Evolutionary conservation across 2,113 vertebrate species (phyloP), one percentile per base, ranked within the genome.

Genomic region (Tympanuchus pallidicinctus): DNA sequence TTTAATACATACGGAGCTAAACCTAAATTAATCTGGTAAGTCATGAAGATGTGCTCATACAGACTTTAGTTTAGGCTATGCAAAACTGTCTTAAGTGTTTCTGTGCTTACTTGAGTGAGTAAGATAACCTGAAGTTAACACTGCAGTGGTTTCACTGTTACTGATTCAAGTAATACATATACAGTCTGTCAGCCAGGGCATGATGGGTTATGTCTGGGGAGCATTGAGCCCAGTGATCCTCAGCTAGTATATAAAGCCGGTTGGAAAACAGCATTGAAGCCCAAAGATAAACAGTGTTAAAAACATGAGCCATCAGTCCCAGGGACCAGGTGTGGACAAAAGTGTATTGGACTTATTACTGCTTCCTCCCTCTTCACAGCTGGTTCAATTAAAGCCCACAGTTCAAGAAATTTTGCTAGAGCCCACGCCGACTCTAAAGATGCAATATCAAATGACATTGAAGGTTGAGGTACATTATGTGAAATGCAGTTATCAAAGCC

Each of bases 61-160:
- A 80, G 66, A 60, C 5, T 89, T 89, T 28, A 82, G 36, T 5
- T 89, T 79, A 73, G 59, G 22, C 17, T n/a, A 19, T 43, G 20
- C 22, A 79, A 72, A 87, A 16, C 76, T 87, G 22, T 36, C 52
- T 75, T 75, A 81, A 43, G n/a, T 89, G 30, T 24, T 93, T 54
- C 27, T 65, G 11, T 59, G 48, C 65, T 92, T 72, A 47, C 57
- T 52, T 76, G 56, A 66, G n/a, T 61, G 25, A 47, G 38, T 93
- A 82, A 72, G 17, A 57, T 54, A 83, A 81, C 57, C 60, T 74
- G 71, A 87, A 89, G 18, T 76, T 82, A 87, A 59, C 21, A 40
- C 65, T 79, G n/a, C 48, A 93, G n/a, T 36, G 12, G 52, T 91
- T 95, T 92, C 66, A 64, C 42, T 91, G 27, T 20, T 61, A 4